These are phyloP conservation scores for Salvelinus namaycush DNA, from an alignment of 2,113 vertebrate genomes.

Conservation along the genomic window DNA sequence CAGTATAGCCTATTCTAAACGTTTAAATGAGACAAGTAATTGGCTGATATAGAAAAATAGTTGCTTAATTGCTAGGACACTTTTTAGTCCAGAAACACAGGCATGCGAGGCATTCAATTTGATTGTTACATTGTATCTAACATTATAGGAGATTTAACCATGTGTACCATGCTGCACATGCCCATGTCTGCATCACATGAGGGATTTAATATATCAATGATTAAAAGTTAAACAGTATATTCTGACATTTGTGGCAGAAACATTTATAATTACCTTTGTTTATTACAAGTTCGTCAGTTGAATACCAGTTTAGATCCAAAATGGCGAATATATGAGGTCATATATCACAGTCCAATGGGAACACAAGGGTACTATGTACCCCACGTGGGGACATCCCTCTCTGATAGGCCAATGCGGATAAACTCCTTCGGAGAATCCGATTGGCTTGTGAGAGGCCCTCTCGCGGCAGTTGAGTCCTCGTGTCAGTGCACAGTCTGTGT, in stretches of 20 bases:
- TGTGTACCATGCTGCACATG: neutral
- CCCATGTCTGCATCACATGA: too few relatives aligned
- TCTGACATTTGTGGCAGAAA: slow-evolving; percentile 41
- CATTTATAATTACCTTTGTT: slow-evolving; percentile 69
- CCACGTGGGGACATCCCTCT: slow-evolving; percentile 79
- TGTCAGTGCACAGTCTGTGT: slow-evolving; percentile 83
- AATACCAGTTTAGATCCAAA: slow-evolving; percentile 81
- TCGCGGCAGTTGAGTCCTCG: slow-evolving; percentile 82
- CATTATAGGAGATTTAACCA: too few relatives aligned
- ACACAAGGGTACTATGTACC: slow-evolving; percentile 4
- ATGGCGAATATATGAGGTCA: slow-evolving; percentile 84
- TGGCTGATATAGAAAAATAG: too few relatives aligned
- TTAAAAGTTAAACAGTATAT: neutral
- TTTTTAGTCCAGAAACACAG: neutral
- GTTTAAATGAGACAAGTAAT: too few relatives aligned
- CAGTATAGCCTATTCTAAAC: too few relatives aligned
- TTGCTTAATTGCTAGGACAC: too few relatives aligned
- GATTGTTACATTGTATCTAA: too few relatives aligned
- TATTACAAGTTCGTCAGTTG: slow-evolving; percentile 70
- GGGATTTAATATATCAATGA: neutral
- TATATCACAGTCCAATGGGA: slow-evolving; percentile 68
- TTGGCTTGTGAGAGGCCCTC: slow-evolving; percentile 75
- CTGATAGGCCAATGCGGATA: slow-evolving; percentile 66
- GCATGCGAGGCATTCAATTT: too few relatives aligned
- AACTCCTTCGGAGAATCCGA: slow-evolving; percentile 66